Evolutionary conservation across 2,888 invertebrate species (phyloP).

Genomic region (Rhamnusium bicolor): DNA sequence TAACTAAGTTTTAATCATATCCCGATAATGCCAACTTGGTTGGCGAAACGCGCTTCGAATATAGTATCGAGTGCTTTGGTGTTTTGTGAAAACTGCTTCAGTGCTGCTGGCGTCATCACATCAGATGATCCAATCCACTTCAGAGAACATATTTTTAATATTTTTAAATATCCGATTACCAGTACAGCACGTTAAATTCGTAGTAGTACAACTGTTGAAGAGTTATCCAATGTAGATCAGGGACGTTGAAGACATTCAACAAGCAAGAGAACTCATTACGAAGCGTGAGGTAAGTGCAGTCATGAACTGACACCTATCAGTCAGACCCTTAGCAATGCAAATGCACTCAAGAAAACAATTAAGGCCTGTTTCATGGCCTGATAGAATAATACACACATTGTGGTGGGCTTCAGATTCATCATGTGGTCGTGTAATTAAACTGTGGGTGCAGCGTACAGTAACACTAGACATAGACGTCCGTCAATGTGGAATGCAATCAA

Average conservation of each 20-base stretch:
- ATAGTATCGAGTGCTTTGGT: too few species aligned
- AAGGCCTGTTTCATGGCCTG: constrained; percentile 54
- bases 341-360: constrained; percentile 62
- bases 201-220: constrained; percentile 48
- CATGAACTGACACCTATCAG: constrained; percentile 66
- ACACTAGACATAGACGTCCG: constrained; percentile 23
- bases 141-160: too few species aligned
- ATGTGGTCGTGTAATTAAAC: constrained; percentile 57
- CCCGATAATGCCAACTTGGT: too few species aligned
- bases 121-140: too few species aligned
- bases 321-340: constrained; percentile 67
- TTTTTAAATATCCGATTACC: too few species aligned
- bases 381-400: constrained; percentile 61
- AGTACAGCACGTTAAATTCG: not conserved
- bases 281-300: constrained; percentile 59
- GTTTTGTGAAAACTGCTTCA: too few species aligned
- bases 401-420: constrained; percentile 54
- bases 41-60: too few species aligned
- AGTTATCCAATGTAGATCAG: constrained; percentile 53
- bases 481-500: not conserved
- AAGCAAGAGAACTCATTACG: constrained; percentile 60
- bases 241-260: constrained; percentile 42
- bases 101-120: too few species aligned
- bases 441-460: constrained; percentile 51
- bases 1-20: too few species aligned